Percentiles rank a stretch among this genome's conserved stretches.
phyloP scores from a whole-genome alignment of 1,140 invertebrate species.

The Littorina saxatilis region DNA sequence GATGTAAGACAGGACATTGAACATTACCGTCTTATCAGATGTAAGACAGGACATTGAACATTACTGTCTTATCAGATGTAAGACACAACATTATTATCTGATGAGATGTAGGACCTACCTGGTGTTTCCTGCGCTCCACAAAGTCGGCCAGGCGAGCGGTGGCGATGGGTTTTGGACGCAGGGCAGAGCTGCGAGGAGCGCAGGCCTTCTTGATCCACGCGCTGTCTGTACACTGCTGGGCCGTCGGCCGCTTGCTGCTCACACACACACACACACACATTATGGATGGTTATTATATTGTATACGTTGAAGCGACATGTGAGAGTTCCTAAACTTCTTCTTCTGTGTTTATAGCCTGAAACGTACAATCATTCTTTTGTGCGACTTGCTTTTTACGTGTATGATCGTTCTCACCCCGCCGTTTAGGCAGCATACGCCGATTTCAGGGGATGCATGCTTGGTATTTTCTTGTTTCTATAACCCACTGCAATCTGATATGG shows the following conservation, averaged over 20 bases:
- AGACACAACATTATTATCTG: background rate
- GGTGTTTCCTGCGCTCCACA: slow-evolving; percentile 67
- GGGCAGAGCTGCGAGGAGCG: slow-evolving; percentile 49
- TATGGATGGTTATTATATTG: too few species aligned
- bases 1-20: too few species aligned
- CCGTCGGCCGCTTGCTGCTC: slow-evolving; percentile 64
- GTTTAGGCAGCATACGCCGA: too few species aligned
- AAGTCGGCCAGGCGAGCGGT: slow-evolving; percentile 69
- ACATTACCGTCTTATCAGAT: too few species aligned
- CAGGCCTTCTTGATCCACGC: slow-evolving; percentile 66
- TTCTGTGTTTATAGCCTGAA: background rate
- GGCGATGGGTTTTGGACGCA: slow-evolving; percentile 62
- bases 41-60: too few species aligned
- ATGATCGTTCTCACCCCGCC: too few species aligned
- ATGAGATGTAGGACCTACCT: slow-evolving; percentile 35
- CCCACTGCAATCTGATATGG: too few species aligned
- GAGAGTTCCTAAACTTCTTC: background rate
- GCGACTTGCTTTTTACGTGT: too few species aligned
- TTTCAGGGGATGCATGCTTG: too few species aligned
- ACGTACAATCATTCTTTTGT: background rate
- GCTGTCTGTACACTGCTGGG: slow-evolving; percentile 66
- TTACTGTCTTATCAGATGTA: too few species aligned
- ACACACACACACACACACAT: slow-evolving; percentile 2
- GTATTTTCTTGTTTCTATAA: too few species aligned
- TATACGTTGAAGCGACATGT: background rate